Percentiles rank a stretch among this genome's conserved stretches.
Conservation (phyloP, 2,888 invertebrate genomes). For the Tetheella fluctuosa region DNA sequence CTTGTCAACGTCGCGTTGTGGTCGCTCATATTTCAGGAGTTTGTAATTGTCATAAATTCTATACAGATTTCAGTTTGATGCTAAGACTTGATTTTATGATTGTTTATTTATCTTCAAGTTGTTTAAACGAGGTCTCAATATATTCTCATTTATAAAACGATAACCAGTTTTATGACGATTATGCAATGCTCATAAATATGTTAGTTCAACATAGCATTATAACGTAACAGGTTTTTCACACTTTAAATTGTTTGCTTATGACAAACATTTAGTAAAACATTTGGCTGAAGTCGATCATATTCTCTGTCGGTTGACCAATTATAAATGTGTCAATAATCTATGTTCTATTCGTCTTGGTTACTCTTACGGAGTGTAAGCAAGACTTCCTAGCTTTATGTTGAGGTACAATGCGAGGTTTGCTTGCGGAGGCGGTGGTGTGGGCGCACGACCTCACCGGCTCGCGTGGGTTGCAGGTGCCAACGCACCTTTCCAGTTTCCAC, state of each 20-base stretch:
- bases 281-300: not conserved
- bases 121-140: not conserved
- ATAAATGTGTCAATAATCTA: constrained; percentile 33
- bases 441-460: constrained; percentile 64
- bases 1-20: no score
- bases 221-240: constrained; percentile 7
- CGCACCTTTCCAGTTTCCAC: constrained; percentile 75
- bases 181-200: not conserved
- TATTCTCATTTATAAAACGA: not conserved
- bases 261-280: constrained; percentile 5
- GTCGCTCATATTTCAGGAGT: no score
- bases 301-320: constrained; percentile 19
- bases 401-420: constrained; percentile 28
- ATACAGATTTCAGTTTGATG: no score
- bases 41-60: no score
- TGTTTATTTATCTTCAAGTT: not conserved
- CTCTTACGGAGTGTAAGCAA: constrained; percentile 23
- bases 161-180: constrained; percentile 1
- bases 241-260: not conserved
- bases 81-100: no score
- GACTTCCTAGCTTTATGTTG: constrained; percentile 22
- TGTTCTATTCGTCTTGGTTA: constrained; percentile 31
- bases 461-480: constrained; percentile 81
- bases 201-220: not conserved
- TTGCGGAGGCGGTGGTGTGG: constrained; percentile 54